Percentiles rank a stretch among this genome's conserved stretches.
phyloP scores from a whole-genome alignment of 1,140 invertebrate species.

The Leptopilina boulardi region DNA sequence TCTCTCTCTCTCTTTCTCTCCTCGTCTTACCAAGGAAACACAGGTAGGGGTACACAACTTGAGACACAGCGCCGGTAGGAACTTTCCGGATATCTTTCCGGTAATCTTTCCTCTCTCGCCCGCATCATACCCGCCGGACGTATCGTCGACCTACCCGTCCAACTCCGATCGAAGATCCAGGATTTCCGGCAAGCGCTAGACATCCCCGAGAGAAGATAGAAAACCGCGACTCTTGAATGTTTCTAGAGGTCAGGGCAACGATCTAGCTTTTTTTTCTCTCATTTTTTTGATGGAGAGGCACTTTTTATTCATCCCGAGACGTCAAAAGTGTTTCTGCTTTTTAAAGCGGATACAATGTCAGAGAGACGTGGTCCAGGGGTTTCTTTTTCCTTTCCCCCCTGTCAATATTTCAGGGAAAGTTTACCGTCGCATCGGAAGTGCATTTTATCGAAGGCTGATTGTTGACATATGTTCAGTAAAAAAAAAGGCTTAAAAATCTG shows the following conservation, averaged over 20 bases:
- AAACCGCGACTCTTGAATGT: slow-evolving; percentile 32
- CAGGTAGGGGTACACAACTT: slow-evolving; percentile 38
- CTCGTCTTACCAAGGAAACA: slow-evolving; percentile 29
- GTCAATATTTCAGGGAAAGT: slow-evolving; percentile 17
- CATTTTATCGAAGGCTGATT: neutral
- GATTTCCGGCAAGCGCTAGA: slow-evolving; percentile 67
- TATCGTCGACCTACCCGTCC: slow-evolving; percentile 46
- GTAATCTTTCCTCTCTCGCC: slow-evolving; percentile 66
- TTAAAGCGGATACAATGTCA: neutral
- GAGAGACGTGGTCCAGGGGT: neutral
- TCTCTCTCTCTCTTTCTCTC: slow-evolving; percentile 34
- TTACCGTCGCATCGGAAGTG: slow-evolving; percentile 13
- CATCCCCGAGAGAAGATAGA: slow-evolving; percentile 55
- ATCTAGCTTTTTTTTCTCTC: neutral
- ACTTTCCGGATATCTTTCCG: slow-evolving; percentile 73
- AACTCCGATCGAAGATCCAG: slow-evolving; percentile 66
- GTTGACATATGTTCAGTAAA: neutral
- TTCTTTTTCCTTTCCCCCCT: slow-evolving; percentile 28
- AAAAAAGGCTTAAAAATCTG: too few relatives aligned
- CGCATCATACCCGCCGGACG: slow-evolving; percentile 46
- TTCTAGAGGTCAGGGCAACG: slow-evolving; percentile 51
- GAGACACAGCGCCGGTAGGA: slow-evolving; percentile 52
- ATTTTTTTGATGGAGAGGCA: neutral
- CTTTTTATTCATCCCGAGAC: neutral
- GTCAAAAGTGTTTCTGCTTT: neutral